phyloP scores from a whole-genome alignment of 1,140 invertebrate genomes.

The Anadara kagoshimensis region DNA sequence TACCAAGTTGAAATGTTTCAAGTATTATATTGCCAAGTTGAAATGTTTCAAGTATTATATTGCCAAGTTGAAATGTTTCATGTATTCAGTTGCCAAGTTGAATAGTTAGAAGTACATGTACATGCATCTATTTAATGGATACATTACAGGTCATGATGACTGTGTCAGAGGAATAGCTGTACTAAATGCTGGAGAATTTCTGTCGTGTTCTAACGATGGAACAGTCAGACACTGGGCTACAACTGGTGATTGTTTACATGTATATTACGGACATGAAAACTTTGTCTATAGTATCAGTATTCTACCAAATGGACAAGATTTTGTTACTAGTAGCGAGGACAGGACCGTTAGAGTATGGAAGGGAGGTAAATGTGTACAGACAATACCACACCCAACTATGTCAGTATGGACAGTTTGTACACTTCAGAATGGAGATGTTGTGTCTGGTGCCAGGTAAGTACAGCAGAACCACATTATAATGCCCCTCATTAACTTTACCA shows the following conservation, averaged over 20 bases:
- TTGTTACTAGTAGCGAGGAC: constrained; percentile 83
- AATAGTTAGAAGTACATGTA: background rate
- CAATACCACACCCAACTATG: constrained; percentile 86
- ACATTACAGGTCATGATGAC: constrained; percentile 86
- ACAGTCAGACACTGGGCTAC: constrained; percentile 86
- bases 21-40: too few species aligned
- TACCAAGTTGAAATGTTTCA: too few species aligned
- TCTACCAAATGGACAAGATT: constrained; percentile 77
- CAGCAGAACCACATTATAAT: background rate
- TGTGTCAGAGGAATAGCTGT: constrained; percentile 88
- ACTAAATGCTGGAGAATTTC: constrained; percentile 82
- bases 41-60: too few species aligned
- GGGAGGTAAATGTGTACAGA: constrained; percentile 80
- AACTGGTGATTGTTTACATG: constrained; percentile 84
- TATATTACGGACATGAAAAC: constrained; percentile 86
- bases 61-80: too few species aligned
- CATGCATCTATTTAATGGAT: background rate
- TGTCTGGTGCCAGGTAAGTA: constrained; percentile 84
- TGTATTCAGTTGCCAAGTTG: background rate
- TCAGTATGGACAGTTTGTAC: constrained; percentile 92
- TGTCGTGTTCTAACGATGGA: constrained; percentile 94
- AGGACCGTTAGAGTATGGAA: constrained; percentile 90
- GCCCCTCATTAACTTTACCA: too few species aligned
- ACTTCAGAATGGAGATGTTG: constrained; percentile 90
- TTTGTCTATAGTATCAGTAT: constrained; percentile 80